Conservation (phyloP, 2,113 vertebrate genomes). For the Paedocypris sp. region DNA sequence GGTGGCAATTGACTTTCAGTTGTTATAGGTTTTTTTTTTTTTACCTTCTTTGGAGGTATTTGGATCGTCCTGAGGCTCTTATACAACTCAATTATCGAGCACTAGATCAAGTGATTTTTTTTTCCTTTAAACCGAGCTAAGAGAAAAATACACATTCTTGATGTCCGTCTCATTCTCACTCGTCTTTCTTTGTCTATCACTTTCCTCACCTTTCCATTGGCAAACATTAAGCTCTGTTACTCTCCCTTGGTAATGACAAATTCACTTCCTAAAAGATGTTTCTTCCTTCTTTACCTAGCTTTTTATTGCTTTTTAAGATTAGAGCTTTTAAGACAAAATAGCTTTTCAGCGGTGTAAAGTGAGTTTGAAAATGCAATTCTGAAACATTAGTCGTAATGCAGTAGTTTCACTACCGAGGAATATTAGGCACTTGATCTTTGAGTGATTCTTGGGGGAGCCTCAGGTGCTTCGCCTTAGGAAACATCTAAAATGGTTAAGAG, state of each 20-base stretch:
- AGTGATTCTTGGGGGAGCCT: conserved; percentile 49
- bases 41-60: neutral
- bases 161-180: conserved; percentile 28
- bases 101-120: too few species aligned
- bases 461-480: conserved; percentile 56
- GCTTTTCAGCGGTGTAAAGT: conserved; percentile 61
- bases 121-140: too few species aligned
- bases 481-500: conserved; percentile 56
- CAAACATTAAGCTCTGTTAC: conserved; percentile 42
- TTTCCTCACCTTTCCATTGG: conserved; percentile 31
- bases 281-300: conserved; percentile 39
- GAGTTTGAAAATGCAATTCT: conserved; percentile 63
- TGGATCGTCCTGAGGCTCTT: conserved; percentile 23
- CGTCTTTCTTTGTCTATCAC: conserved; percentile 29
- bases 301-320: conserved; percentile 53
- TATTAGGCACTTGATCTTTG: conserved; percentile 48
- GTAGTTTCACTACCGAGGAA: conserved; percentile 42
- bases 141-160: conserved; percentile 18
- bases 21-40: neutral
- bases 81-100: too few species aligned
- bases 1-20: too few species aligned
- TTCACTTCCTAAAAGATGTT: conserved; percentile 43
- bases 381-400: conserved; percentile 54
- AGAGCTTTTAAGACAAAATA: conserved; percentile 44
- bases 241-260: conserved; percentile 32